Percentiles rank a stretch among this genome's conserved stretches.
Conservation (phyloP, 2,888 invertebrate genomes). For the Thereva unica region DNA sequence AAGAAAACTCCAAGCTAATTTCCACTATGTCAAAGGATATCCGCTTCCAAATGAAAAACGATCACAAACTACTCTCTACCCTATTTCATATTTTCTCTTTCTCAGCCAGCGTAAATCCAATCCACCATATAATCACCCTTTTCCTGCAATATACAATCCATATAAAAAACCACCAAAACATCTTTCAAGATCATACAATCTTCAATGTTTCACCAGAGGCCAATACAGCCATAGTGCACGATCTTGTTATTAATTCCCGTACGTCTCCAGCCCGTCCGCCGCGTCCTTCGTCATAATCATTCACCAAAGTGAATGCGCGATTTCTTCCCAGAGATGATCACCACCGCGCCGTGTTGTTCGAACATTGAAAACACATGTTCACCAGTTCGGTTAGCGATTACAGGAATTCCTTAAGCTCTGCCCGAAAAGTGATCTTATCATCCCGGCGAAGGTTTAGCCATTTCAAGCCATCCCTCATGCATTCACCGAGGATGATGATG, state of each 20-base stretch:
- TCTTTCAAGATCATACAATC: constrained; percentile 36
- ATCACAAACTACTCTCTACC: no score
- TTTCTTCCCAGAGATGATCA: background rate
- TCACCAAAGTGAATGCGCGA: constrained; percentile 10
- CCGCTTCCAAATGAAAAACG: no score
- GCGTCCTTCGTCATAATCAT: constrained; percentile 27
- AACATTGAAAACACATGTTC: constrained; percentile 32
- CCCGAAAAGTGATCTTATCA: constrained; percentile 27
- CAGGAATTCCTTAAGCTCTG: constrained; percentile 26
- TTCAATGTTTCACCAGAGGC: constrained; percentile 34
- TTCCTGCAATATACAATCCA: no score
- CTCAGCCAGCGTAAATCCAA: no score
- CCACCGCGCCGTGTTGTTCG: background rate
- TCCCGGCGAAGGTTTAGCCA: background rate
- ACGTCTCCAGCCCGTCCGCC: no score
- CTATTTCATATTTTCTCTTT: no score
- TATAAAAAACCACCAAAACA: constrained; percentile 23
- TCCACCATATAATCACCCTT: no score
- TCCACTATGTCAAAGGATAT: no score
- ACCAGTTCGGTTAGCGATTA: constrained; percentile 25
- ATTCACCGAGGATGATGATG: background rate
- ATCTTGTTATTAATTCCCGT: constrained; percentile 38
- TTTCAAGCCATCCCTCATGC: background rate
- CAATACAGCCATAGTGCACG: constrained; percentile 39
- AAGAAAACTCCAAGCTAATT: no score